Percentiles rank a stretch among this genome's conserved stretches.
phyloP scores from a whole-genome alignment of 2,113 vertebrate genomes.

The Lepisosteus oculatus region DNA sequence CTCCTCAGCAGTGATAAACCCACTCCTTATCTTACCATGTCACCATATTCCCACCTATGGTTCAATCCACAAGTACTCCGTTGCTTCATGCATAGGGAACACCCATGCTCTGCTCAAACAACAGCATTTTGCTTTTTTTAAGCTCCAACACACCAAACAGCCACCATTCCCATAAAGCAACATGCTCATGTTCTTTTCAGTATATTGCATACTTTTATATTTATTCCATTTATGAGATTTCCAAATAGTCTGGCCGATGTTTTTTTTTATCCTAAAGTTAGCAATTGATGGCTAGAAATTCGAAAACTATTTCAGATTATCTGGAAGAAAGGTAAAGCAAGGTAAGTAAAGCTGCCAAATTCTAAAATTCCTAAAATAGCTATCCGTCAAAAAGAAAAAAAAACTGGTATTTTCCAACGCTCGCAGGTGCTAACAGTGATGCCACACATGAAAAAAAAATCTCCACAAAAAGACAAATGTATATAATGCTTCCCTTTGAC shows the following conservation, averaged over 20 bases:
- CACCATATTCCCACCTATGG: too few species aligned
- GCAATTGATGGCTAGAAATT: background rate
- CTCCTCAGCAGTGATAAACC: too few species aligned
- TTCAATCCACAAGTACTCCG: too few species aligned
- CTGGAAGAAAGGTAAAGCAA: too few species aligned
- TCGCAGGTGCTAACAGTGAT: too few species aligned
- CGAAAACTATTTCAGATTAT: too few species aligned
- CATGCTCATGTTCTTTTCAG: background rate
- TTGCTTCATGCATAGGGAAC: too few species aligned
- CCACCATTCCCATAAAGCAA: background rate
- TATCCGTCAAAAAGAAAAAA: background rate
- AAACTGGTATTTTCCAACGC: background rate
- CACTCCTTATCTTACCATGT: too few species aligned
- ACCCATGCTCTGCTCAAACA: too few species aligned
- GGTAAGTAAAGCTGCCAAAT: background rate
- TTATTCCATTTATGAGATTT: background rate
- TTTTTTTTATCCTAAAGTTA: background rate
- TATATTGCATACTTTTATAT: background rate
- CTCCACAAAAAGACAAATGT: background rate
- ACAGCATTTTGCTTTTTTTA: too few species aligned
- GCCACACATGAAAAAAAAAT: slow-evolving; percentile 11
- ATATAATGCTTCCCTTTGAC: slow-evolving; percentile 33
- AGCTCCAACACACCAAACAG: background rate
- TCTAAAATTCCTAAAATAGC: background rate
- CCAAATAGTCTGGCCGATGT: background rate